Base-by-base conservation (phyloP, 2,797 vertebrate species). In the Anisognathus igniventris region DNA sequence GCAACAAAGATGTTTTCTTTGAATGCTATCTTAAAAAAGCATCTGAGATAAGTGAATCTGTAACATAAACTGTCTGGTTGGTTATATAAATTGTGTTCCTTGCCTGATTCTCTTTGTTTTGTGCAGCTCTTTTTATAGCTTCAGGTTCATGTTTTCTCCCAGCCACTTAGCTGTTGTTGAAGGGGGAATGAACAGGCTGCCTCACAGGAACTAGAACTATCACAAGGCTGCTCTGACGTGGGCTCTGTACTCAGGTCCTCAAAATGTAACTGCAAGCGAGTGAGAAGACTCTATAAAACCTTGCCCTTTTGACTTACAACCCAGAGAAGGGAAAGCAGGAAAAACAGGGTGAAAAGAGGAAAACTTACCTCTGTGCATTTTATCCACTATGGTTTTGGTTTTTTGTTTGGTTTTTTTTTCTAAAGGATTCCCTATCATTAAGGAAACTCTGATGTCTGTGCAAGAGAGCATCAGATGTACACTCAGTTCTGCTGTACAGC, bases 61-160 rank as follows among this genome's bases (percentile, higher is more conserved):
- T 80, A 92, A 79, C 16, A 73, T 35, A 87, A 93, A 87, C 75
- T 91, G 77, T 82, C 78, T 96, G 78, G 45, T 14, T 83, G 66
- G 48, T 90, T 91, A 44, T 45, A 91, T 83, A 94, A 92, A 76
- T 86, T 85, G 70, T 90, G 27, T 86, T 87, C 6, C 27, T 68
- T 79, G 53, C 56, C 65, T 73, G 84, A 77, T 83, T 88, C 70
- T 82, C 33, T 7, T 60, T 89, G 75, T 71, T 77, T 86, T 93
- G 45, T 72, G 50, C 8, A 86, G 54, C 25, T 76, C 61, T 87
- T 48, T 79, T 31, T 73, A 20, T 30, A 61, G 37, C 33, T 82
- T 39, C 31, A 58, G n/a, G 66, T 83, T 92, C 62, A 47, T 1
- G 20, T 75, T 85, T 70, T 95, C 40, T 86, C 50, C 40, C 62